phyloP scores from a whole-genome alignment of 2,797 vertebrate species.

The Momotus momota region DNA sequence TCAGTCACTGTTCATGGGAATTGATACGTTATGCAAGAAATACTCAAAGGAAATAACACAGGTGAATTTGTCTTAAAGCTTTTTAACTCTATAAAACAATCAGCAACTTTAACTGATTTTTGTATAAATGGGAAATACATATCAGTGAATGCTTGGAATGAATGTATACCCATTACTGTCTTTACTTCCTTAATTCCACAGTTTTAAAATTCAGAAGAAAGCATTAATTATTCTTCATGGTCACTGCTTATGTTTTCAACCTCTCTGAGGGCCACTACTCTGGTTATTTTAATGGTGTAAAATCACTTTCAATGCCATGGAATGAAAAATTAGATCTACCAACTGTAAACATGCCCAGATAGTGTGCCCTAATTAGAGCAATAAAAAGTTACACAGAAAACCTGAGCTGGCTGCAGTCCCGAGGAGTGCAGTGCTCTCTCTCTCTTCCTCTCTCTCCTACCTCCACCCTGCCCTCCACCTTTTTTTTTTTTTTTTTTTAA shows the following conservation, averaged over 20 bases:
- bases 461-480: too few relatives aligned
- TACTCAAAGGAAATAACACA: constrained; percentile 87
- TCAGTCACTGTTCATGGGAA: constrained; percentile 88
- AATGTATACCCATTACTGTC: neutral
- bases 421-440: neutral
- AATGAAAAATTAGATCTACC: neutral
- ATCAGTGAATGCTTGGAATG: neutral
- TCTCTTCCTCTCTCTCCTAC: too few relatives aligned
- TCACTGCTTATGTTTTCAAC: constrained; percentile 22
- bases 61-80: constrained; percentile 76
- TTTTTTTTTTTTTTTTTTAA: neutral
- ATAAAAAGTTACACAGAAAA: neutral
- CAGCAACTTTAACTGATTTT: neutral
- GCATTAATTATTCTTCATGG: neutral
- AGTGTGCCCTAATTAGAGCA: neutral
- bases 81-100: neutral
- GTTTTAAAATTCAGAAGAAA: neutral
- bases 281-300: constrained; percentile 4
- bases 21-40: constrained; percentile 81
- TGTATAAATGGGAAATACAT: neutral
- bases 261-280: neutral
- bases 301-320: neutral
- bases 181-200: constrained; percentile 3
- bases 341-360: neutral
- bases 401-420: neutral